Conservation (phyloP, 2,113 vertebrate genomes). For the Gambusia holbrooki region DNA sequence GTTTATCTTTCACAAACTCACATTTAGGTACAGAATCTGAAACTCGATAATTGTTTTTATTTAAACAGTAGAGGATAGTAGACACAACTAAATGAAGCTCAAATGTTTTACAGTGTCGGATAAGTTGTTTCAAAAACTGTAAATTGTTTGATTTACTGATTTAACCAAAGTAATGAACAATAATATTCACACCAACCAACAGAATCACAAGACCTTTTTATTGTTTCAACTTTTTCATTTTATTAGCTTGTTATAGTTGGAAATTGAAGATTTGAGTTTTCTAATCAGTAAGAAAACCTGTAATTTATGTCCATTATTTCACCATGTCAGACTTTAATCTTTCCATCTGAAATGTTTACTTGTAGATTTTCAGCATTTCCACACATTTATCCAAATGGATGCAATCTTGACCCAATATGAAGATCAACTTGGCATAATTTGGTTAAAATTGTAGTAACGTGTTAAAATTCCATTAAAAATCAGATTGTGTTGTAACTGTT, state of each 20-base stretch:
- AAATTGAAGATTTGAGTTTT: too few relatives aligned
- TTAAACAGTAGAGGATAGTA: too few relatives aligned
- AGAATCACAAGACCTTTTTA: neutral
- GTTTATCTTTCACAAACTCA: too few relatives aligned
- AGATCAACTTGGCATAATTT: neutral
- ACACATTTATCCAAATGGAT: too few relatives aligned
- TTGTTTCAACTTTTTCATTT: neutral
- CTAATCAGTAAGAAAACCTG: too few relatives aligned
- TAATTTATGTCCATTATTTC: neutral
- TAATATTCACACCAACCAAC: neutral
- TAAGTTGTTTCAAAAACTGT: neutral
- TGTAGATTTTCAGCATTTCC: too few relatives aligned
- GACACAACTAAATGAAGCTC: too few relatives aligned
- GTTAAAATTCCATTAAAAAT: neutral
- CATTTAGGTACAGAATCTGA: too few relatives aligned
- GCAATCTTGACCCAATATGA: too few relatives aligned
- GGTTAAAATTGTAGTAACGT: neutral
- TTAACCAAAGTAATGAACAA: neutral
- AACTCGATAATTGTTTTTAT: too few relatives aligned
- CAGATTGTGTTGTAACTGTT: neutral
- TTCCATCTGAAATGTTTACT: too few relatives aligned
- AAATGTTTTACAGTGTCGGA: too few relatives aligned
- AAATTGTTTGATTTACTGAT: neutral
- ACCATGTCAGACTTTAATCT: neutral
- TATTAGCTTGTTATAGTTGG: neutral